Conservation (phyloP, 1,140 invertebrate species). For the Diorhabda carinulata region DNA sequence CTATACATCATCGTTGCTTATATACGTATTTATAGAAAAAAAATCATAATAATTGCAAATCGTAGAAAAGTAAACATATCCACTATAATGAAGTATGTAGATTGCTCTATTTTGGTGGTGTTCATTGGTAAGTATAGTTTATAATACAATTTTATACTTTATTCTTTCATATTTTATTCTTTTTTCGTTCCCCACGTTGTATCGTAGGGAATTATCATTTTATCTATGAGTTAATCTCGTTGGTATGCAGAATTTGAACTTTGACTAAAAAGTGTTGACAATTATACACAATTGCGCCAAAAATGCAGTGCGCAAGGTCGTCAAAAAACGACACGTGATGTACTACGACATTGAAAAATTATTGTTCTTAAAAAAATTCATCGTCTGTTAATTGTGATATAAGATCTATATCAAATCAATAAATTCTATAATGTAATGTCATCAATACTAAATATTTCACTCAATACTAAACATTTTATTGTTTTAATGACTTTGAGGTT, state of each 20-base stretch:
- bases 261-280: neutral
- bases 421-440: too few relatives aligned
- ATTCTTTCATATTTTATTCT: neutral
- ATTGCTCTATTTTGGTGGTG: neutral
- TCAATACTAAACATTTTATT: too few relatives aligned
- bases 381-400: too few relatives aligned
- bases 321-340: too few relatives aligned
- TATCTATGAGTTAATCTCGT: neutral
- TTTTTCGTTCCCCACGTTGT: neutral
- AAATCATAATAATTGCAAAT: neutral
- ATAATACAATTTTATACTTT: too few relatives aligned
- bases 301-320: neutral
- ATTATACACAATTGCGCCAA: neutral
- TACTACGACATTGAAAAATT: too few relatives aligned
- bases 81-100: neutral
- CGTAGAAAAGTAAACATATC: neutral
- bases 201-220: neutral
- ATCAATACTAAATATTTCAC: too few relatives aligned
- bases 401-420: too few relatives aligned
- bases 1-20: neutral
- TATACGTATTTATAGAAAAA: neutral
- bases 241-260: neutral
- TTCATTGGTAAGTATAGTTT: neutral
- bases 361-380: too few relatives aligned
- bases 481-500: too few relatives aligned